Evolutionary conservation across 2,113 vertebrate genomes (phyloP).

Genomic region (Numenius arquata): DNA sequence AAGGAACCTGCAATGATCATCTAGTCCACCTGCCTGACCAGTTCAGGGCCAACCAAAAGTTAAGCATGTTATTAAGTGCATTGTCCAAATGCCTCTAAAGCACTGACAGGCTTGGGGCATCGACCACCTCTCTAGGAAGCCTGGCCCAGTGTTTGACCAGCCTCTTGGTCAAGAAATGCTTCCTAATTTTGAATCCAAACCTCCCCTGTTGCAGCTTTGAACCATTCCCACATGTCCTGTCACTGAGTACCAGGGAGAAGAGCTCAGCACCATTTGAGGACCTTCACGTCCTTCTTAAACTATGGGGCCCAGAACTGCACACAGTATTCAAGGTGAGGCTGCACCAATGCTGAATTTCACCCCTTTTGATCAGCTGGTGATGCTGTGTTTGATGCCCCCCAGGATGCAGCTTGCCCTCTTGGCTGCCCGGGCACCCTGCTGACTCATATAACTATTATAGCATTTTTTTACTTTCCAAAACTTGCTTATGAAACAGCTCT

Average conservation of each 20-base stretch:
- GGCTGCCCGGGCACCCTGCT: background rate
- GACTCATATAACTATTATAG: background rate
- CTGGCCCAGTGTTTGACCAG: background rate
- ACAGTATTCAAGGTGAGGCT: background rate
- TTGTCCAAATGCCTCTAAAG: background rate
- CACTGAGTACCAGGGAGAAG: background rate
- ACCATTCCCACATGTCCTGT: fast-evolving
- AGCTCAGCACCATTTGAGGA: background rate
- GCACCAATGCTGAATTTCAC: fast-evolving
- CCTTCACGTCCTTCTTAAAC: background rate
- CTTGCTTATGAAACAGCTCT: background rate
- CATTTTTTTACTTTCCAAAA: background rate
- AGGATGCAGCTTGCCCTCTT: background rate
- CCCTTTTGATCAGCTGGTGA: fast-evolving
- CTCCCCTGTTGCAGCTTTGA: background rate
- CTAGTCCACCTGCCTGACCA: background rate
- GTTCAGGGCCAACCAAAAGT: background rate
- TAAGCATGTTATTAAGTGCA: background rate
- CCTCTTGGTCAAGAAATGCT: background rate
- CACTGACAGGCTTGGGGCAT: background rate
- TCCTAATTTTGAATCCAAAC: background rate
- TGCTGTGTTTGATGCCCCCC: background rate
- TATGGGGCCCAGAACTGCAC: background rate
- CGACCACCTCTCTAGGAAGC: background rate
- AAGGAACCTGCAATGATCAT: background rate